phyloP scores from a whole-genome alignment of 2,888 invertebrate species.

The Phragmatobia fuliginosa region DNA sequence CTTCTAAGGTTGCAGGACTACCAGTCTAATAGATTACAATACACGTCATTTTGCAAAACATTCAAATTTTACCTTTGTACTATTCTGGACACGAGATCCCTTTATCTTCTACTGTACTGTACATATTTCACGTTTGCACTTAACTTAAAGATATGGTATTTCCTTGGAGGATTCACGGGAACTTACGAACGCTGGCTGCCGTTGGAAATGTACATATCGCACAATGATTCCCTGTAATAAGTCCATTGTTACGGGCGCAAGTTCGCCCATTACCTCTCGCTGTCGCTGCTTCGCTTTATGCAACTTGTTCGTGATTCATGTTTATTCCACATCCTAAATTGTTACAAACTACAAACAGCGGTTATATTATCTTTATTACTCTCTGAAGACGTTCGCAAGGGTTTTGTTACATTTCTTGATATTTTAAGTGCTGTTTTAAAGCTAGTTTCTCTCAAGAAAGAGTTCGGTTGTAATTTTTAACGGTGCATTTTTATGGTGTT shows the following conservation, averaged over 20 bases:
- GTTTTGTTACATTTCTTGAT: constrained; percentile 41
- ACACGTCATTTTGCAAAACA: neutral
- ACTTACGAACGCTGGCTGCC: neutral
- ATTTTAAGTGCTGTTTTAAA: constrained; percentile 26
- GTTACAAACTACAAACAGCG: constrained; percentile 47
- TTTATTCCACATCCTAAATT: constrained; percentile 58
- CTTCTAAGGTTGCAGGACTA: neutral
- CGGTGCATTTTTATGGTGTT: constrained; percentile 31
- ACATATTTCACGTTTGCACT: constrained; percentile 3
- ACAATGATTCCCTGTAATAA: constrained; percentile 19
- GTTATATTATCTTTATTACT: constrained; percentile 50
- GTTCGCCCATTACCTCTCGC: constrained; percentile 22
- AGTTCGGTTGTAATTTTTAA: constrained; percentile 33
- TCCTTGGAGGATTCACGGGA: neutral
- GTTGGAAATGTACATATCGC: constrained; percentile 13
- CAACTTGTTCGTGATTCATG: constrained; percentile 55
- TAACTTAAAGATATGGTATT: constrained; percentile 5
- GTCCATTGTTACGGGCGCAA: constrained; percentile 28
- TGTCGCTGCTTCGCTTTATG: constrained; percentile 39
- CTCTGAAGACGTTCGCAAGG: constrained; percentile 40
- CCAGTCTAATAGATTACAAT: too few relatives aligned
- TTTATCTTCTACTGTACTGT: neutral
- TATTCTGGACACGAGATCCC: neutral
- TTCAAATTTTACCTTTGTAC: neutral
- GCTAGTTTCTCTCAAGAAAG: constrained; percentile 31